phyloP scores from a whole-genome alignment of 2,113 vertebrate genomes.

The Syrmaticus mikado region DNA sequence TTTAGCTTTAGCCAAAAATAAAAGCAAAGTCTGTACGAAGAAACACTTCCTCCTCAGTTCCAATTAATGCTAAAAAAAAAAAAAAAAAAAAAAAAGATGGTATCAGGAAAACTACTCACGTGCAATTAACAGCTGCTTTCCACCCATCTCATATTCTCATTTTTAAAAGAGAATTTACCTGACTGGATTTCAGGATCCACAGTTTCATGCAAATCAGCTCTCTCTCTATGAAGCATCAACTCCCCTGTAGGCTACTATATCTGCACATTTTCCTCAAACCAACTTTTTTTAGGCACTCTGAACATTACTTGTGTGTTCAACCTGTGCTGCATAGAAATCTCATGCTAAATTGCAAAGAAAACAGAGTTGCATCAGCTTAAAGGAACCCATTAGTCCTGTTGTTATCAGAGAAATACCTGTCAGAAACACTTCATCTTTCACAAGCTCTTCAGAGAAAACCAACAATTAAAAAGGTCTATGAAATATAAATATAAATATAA shows the following conservation, averaged over 20 bases:
- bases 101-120: background rate
- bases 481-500: background rate
- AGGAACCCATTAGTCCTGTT: background rate
- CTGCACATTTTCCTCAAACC: background rate
- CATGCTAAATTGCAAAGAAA: background rate
- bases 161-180: background rate
- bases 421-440: conserved; percentile 9
- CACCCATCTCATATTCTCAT: background rate
- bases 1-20: conserved; percentile 39
- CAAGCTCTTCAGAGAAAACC: background rate
- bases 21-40: conserved; percentile 10
- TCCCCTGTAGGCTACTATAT: background rate
- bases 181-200: background rate
- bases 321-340: background rate
- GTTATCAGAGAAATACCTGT: background rate
- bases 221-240: background rate
- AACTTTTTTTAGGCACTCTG: background rate
- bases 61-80: conserved; percentile 15
- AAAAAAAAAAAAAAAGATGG: background rate
- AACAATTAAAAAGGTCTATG: background rate
- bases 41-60: conserved; percentile 29
- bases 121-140: background rate
- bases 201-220: background rate
- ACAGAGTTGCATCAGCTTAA: background rate
- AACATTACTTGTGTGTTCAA: background rate